Conservation (phyloP, 1,140 invertebrate genomes). For the Drosophila rufa region DNA sequence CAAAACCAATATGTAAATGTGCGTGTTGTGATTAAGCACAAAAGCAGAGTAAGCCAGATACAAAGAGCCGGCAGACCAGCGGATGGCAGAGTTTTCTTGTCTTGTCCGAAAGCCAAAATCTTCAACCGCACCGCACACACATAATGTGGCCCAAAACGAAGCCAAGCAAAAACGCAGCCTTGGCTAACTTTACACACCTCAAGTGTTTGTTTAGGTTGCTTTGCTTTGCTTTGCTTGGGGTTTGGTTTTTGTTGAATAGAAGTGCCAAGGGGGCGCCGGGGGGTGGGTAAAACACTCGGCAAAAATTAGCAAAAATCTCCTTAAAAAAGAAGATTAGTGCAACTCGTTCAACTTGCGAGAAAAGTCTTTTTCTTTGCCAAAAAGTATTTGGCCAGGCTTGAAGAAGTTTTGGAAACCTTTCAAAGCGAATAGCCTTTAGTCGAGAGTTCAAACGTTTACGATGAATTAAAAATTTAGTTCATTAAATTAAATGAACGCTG, state of each 20-base stretch:
- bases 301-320: constrained; percentile 35
- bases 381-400: constrained; percentile 3
- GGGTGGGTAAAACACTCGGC: constrained; percentile 17
- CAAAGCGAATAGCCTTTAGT: not conserved
- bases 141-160: constrained; percentile 62
- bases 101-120: constrained; percentile 50
- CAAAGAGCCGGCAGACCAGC: constrained; percentile 21
- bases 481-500: too few relatives aligned
- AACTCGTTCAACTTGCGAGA: constrained; percentile 22
- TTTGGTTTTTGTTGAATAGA: constrained; percentile 32
- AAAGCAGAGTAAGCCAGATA: constrained; percentile 60
- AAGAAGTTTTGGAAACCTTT: constrained; percentile 9
- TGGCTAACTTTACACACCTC: constrained; percentile 83
- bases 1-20: constrained; percentile 84
- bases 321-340: constrained; percentile 19
- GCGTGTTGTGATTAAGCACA: constrained; percentile 84
- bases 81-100: constrained; percentile 36
- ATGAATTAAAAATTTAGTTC: not conserved
- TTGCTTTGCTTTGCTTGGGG: constrained; percentile 58
- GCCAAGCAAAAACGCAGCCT: constrained; percentile 74
- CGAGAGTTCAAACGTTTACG: not conserved
- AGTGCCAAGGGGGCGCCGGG: not conserved
- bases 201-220: constrained; percentile 82
- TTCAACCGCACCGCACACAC: constrained; percentile 54
- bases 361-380: constrained; percentile 13